phyloP scores from a whole-genome alignment of 1,140 invertebrate genomes.

The Platorchestia sp. region DNA sequence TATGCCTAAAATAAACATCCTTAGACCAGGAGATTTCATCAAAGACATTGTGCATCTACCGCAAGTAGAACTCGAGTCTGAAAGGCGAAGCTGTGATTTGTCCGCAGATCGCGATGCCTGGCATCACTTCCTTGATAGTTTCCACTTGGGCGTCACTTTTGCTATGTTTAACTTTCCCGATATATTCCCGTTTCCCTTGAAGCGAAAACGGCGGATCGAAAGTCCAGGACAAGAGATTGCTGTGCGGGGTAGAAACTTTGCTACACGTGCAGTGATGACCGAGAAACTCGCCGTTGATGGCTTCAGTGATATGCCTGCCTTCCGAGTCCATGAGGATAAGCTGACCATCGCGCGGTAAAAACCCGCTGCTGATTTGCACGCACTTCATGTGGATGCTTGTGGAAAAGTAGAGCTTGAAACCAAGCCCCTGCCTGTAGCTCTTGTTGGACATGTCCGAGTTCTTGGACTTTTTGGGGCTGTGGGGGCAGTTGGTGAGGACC shows the following conservation, averaged over 20 bases:
- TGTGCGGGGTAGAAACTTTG: constrained; percentile 8
- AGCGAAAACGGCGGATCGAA: constrained; percentile 45
- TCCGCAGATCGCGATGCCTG: neutral
- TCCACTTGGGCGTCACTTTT: constrained; percentile 12
- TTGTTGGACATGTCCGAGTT: constrained; percentile 33
- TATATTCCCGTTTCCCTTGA: constrained; percentile 13
- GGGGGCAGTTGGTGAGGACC: constrained; percentile 27
- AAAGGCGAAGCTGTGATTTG: constrained; percentile 39
- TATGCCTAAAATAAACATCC: no score
- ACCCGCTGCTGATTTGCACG: constrained; percentile 36
- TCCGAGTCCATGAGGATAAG: constrained; percentile 15
- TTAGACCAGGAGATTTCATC: no score
- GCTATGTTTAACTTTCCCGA: constrained; percentile 33
- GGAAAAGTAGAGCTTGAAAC: constrained; percentile 26
- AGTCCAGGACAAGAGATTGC: constrained; percentile 14
- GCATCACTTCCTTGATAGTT: constrained; percentile 31
- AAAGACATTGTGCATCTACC: neutral
- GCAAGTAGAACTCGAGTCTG: constrained; percentile 20
- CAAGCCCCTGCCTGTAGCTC: constrained; percentile 22
- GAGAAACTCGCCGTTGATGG: constrained; percentile 10
- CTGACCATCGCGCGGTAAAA: constrained; percentile 12
- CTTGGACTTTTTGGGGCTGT: constrained; percentile 14
- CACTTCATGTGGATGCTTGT: constrained; percentile 37
- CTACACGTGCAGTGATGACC: constrained; percentile 39
- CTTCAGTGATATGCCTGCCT: neutral